phyloP scores from a whole-genome alignment of 2,797 vertebrate genomes.

The Clarias fuscus region DNA sequence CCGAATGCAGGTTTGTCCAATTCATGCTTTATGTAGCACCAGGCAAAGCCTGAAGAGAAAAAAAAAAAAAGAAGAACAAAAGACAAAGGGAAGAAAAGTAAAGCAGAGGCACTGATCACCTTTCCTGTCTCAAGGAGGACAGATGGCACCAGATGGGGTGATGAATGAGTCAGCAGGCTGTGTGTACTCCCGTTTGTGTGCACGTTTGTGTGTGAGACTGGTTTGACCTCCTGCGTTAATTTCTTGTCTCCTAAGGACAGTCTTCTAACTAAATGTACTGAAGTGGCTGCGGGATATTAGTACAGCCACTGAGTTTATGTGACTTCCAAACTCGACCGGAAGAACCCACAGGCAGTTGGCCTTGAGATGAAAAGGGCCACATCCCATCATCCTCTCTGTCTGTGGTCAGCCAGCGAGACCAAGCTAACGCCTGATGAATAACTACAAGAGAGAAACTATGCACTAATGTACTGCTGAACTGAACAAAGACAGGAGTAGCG shows the following conservation, averaged over 20 bases:
- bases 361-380: constrained; percentile 18
- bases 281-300: constrained; percentile 30
- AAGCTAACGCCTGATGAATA: constrained; percentile 24
- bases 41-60: neutral
- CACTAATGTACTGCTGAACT: constrained; percentile 22
- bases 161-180: constrained; percentile 56
- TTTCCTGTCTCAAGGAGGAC: constrained; percentile 54
- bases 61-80: constrained; percentile 4
- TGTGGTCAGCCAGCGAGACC: constrained; percentile 4
- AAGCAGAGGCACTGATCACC: constrained; percentile 38
- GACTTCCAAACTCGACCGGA: constrained; percentile 42
- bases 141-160: constrained; percentile 57
- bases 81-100: constrained; percentile 13
- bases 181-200: constrained; percentile 36
- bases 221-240: constrained; percentile 42
- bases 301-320: constrained; percentile 20
- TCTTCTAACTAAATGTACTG: constrained; percentile 29
- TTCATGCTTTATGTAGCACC: neutral
- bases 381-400: constrained; percentile 17
- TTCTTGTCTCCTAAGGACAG: constrained; percentile 50
- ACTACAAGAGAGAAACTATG: neutral
- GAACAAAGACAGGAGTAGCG: constrained; percentile 1
- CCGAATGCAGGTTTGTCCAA: too few relatives aligned
- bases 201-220: constrained; percentile 30
- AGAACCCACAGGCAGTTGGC: constrained; percentile 24